These are phyloP conservation scores for Aythya baeri DNA, from an alignment of 2,113 vertebrate genomes.

Conservation along the genomic window DNA sequence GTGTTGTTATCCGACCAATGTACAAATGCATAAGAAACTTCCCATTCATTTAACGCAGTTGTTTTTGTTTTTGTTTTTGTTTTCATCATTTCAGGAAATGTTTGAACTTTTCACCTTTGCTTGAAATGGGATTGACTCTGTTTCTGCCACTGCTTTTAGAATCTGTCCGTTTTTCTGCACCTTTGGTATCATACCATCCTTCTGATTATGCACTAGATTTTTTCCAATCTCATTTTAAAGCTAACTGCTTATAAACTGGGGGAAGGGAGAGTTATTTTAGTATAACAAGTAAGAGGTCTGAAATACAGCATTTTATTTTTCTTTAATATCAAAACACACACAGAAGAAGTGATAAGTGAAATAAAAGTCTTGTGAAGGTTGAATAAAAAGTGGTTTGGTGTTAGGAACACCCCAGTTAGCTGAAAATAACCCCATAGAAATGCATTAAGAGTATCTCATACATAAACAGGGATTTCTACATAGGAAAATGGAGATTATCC, in stretches of 20 bases:
- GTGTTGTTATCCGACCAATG: not conserved
- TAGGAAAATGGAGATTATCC: not conserved
- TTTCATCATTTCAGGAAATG: constrained; percentile 29
- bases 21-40: not conserved
- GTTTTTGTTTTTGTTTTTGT: not conserved
- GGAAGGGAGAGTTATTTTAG: not conserved
- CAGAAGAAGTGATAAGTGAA: not conserved
- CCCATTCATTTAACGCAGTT: not conserved
- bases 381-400: not conserved
- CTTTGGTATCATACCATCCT: not conserved
- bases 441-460: not conserved
- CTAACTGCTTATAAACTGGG: not conserved
- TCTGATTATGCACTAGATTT: not conserved
- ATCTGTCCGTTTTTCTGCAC: constrained; percentile 2
- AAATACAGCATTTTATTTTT: not conserved
- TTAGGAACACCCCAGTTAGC: not conserved
- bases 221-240: not conserved
- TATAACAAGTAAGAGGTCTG: not conserved
- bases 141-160: not conserved
- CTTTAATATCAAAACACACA: not conserved
- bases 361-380: fast-evolving
- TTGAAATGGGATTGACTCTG: constrained; percentile 12
- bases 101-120: constrained; percentile 49
- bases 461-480: not conserved
- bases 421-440: not conserved